Percentiles rank a stretch among this genome's conserved stretches.
These are phyloP conservation scores for Lordiphosa mommai DNA, from an alignment of 1,140 invertebrate species.

Conservation along the genomic window DNA sequence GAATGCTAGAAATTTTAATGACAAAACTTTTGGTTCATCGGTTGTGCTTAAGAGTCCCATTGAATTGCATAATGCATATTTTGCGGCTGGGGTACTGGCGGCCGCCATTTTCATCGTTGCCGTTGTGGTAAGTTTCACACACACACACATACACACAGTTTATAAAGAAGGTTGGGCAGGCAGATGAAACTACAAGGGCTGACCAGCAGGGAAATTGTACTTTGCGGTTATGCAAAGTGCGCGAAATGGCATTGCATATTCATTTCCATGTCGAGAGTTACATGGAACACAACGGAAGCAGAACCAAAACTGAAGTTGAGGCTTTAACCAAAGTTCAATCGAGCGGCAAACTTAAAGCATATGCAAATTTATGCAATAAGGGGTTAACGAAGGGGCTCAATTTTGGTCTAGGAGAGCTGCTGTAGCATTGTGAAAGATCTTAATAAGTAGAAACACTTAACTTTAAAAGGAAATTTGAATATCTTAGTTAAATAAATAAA, in stretches of 20 bases:
- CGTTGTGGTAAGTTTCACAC: slow-evolving; percentile 82
- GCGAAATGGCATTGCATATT: slow-evolving; percentile 61
- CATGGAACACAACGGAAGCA: slow-evolving; percentile 17
- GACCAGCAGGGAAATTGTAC: slow-evolving; percentile 58
- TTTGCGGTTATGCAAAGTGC: slow-evolving; percentile 52
- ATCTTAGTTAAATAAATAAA: too few species aligned
- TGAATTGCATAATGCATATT: slow-evolving; percentile 86
- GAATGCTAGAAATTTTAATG: slow-evolving; percentile 83
- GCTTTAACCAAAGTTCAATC: slow-evolving; percentile 40
- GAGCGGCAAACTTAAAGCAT: slow-evolving; percentile 31
- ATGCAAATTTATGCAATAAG: slow-evolving; percentile 53
- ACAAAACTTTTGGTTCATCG: slow-evolving; percentile 83
- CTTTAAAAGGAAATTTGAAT: too few species aligned
- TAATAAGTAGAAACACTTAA: too few species aligned
- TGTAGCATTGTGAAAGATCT: too few species aligned
- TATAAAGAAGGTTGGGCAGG: neutral
- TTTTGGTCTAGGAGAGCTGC: neutral
- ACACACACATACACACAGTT: neutral
- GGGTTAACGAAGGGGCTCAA: neutral
- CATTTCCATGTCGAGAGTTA: slow-evolving; percentile 52
- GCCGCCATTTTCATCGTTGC: slow-evolving; percentile 85
- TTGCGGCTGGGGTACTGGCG: slow-evolving; percentile 86
- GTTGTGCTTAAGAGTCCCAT: slow-evolving; percentile 78
- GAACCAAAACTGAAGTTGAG: slow-evolving; percentile 22
- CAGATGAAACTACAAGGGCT: slow-evolving; percentile 14